Evolutionary conservation across 2,888 invertebrate genomes (phyloP), one percentile per base, ranked within the genome.

Genomic region (Eugnorisma glareosa): DNA sequence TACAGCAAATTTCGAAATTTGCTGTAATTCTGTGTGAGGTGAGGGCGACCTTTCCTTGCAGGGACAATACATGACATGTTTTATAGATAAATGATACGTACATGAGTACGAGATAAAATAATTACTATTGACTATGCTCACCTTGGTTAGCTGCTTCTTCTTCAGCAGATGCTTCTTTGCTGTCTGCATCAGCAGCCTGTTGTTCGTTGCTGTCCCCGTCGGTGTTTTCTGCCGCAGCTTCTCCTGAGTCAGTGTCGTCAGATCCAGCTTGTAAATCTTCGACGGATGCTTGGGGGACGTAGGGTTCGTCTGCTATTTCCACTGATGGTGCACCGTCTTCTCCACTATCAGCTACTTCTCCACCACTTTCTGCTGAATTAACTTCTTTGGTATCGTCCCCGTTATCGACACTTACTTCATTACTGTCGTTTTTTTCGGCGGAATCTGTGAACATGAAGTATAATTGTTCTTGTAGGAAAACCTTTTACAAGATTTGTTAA

Each of bases 221-320:
- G 67, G 91, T 92, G 74, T 93, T 94, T 79, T 89, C 92, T 77
- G 77, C 83, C 45, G 90, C 88, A 45, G 81, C 93, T 90, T 96
- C 96, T 83, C 93, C 94, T 70, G 95, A 95, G 77, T 95, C 94
- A 86, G 93, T 92, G 68, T 93, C 92, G 73, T 90, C 94, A 82
- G 91, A 91, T 77, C 90, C 92, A 86, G 90, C 91, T 89, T 92
- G 92, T 87, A 96, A 89, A 83, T 94, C 95, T 90, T 97, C 97
- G 73, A 96, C 94, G 86, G 97, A 95, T 80, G 93, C 93, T 91
- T 96, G 95, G 86, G 95, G 90, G 74, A 95, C 92, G 84, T 96
- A 95, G 40, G 97, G 96, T 88, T 97, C 97, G 81, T 96, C 97
- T 77, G 96, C 96, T 87, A 96, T 94, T 93, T 96, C 95, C 74